Conservation (phyloP, 2,797 vertebrate species). For the Tokudaia tokunoshimensis region DNA sequence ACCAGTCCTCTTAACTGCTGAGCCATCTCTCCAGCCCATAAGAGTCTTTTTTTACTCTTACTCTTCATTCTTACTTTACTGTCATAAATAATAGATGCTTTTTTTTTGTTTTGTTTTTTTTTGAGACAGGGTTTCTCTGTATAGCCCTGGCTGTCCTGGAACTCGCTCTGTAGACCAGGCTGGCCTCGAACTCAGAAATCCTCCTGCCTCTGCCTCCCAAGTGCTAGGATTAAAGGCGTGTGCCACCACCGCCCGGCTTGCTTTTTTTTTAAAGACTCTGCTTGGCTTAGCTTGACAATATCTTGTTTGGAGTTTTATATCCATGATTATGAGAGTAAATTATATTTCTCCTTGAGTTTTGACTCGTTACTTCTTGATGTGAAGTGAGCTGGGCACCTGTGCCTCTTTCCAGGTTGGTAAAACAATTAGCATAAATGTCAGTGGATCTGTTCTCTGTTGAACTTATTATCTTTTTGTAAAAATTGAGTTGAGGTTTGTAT, state of each 20-base stretch:
- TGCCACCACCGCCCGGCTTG: too few species aligned
- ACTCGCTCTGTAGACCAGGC: too few species aligned
- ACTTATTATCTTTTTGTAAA: not conserved
- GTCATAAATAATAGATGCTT: constrained; percentile 17
- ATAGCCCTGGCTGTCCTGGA: too few species aligned
- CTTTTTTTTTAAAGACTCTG: not conserved
- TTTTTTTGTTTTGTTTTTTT: too few species aligned
- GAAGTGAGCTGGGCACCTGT: not conserved
- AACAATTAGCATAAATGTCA: not conserved
- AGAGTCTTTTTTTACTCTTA: not conserved
- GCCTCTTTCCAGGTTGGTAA: not conserved
- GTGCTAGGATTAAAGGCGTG: too few species aligned
- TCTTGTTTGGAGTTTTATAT: constrained; percentile 49
- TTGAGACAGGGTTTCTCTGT: too few species aligned
- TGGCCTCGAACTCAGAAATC: too few species aligned
- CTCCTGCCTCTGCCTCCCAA: too few species aligned
- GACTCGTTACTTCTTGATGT: not conserved
- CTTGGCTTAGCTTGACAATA: constrained; percentile 24
- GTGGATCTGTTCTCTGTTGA: constrained; percentile 14
- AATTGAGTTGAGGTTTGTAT: not conserved
- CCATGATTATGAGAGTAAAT: not conserved
- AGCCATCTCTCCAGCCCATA: too few species aligned
- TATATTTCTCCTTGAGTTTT: constrained; percentile 51
- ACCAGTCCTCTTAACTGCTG: too few species aligned
- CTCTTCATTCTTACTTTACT: constrained; percentile 29